Base-by-base conservation (phyloP, 37 sponge, comb jelly and placozoan genomes). In the Aplysina aerophoba region DNA sequence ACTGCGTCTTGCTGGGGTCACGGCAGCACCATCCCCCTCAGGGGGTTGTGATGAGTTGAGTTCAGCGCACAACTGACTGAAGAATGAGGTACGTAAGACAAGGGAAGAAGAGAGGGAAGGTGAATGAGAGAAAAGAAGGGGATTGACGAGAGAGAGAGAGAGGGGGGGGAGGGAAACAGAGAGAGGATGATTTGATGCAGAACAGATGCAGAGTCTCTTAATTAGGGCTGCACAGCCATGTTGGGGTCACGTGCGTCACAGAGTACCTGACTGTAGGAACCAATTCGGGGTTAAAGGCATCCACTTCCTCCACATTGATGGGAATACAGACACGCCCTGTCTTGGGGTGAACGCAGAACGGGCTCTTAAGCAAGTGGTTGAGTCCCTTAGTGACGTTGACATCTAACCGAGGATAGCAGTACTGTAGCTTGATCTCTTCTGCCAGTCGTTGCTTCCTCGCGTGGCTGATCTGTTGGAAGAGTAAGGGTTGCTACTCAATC, bases 301-400 rank as follows among this genome's bases (percentile, higher is more conserved):
- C 92, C 55, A 93, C 68, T 31, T 88, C 39, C 5, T 60, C 36
- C 25, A 88, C 25, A 59, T 93, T 88, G 50, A 99, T 95, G 2
- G 99, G 99, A 14, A 99, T 91, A 91, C 99, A 99, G 4, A 99
- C 92, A 50, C 99, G 56, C 0, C 97, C 97, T 79, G 99, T 97
- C 80, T 99, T 99, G 11, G 99, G 99, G 33, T 99, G 99, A 11
- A 99, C 89, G 82, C 95, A 99, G 80, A 99, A 92, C 0, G 99
- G 99, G 55, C 97, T 97, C 89, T 99, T 99, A 24, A 99, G 85
- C 0, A 99, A 83, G 85, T 99, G 99, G 90, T 99, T 99, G 55
- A 99, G 56, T 0, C 97, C 99, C 78, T 97, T 99, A 40, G 94
- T 95, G 39, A 99, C 99, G 50, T 99, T 99, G 15, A 95, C 91